Evolutionary conservation across 2,113 vertebrate species (phyloP).

Genomic region (Neogobius melanostomus): DNA sequence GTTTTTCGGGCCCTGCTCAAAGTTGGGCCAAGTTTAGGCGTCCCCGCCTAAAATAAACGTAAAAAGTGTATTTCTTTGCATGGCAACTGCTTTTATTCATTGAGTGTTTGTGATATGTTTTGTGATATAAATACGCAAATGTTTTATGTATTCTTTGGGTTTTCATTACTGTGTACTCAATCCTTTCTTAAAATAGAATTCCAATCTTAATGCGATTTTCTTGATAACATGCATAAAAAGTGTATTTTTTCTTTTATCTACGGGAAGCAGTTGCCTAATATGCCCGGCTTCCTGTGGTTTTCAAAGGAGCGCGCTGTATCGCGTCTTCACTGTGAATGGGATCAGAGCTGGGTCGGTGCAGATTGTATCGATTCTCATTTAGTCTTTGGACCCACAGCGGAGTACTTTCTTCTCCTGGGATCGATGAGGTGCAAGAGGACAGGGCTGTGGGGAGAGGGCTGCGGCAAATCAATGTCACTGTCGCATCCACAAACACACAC

Average conservation of each 20-base stretch:
- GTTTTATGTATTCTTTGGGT: too few species aligned
- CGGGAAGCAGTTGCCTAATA: neutral
- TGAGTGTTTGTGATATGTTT: too few species aligned
- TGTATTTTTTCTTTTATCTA: neutral
- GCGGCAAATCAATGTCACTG: neutral
- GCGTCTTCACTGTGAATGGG: neutral
- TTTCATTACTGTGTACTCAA: too few species aligned
- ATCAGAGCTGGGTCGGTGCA: neutral
- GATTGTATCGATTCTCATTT: constrained; percentile 1
- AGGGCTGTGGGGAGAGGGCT: neutral
- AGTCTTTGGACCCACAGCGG: constrained; percentile 1
- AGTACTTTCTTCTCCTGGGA: neutral
- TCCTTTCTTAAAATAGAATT: too few species aligned
- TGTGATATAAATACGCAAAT: too few species aligned
- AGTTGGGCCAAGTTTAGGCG: too few species aligned
- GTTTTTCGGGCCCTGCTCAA: too few species aligned
- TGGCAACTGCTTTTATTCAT: too few species aligned
- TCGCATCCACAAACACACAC: constrained; percentile 2
- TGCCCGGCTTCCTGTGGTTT: neutral
- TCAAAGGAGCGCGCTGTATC: neutral
- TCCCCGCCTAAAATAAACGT: too few species aligned
- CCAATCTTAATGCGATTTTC: too few species aligned
- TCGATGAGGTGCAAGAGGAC: constrained; percentile 1
- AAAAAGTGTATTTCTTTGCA: too few species aligned
- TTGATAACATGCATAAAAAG: neutral